Percentiles rank a stretch among this genome's conserved stretches.
Evolutionary conservation across 2,797 vertebrate genomes (phyloP).

Genomic region (Myotis findleyi): DNA sequence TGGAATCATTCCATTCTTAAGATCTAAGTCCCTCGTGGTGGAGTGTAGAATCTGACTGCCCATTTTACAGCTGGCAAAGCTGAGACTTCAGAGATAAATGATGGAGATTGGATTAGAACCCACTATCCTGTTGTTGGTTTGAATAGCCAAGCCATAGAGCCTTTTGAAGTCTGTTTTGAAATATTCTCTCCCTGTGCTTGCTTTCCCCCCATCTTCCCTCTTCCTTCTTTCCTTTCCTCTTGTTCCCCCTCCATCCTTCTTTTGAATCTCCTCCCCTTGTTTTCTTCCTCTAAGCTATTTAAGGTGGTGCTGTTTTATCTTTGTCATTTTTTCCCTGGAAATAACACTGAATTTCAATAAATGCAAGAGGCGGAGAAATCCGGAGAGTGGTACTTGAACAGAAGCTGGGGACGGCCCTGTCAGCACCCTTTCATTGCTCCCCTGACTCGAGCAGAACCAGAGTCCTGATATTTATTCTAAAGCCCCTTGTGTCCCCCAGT

Average conservation of each 20-base stretch:
- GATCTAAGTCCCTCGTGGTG: not conserved
- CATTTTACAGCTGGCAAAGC: not conserved
- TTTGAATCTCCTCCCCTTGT: not conserved
- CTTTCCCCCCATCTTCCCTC: not conserved
- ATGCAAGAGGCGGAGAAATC: not conserved
- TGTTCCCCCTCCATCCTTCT: too few relatives aligned
- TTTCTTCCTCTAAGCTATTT: conserved; percentile 17
- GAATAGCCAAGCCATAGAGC: not conserved
- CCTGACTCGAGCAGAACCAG: not conserved
- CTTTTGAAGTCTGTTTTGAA: not conserved
- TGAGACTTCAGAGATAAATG: not conserved
- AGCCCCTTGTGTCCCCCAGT: not conserved
- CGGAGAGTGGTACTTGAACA: not conserved
- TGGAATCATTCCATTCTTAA: not conserved
- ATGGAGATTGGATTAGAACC: not conserved
- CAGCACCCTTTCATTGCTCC: not conserved
- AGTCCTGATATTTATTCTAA: not conserved
- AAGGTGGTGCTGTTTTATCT: not conserved
- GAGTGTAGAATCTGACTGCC: not conserved
- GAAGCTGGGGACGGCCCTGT: not conserved
- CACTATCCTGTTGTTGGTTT: not conserved
- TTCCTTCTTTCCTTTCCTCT: not conserved
- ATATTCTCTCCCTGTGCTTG: not conserved
- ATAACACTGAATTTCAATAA: conserved; percentile 45
- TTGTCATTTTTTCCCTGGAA: conserved; percentile 6